Evolutionary conservation across 2,797 vertebrate species (phyloP), one percentile per base, ranked within the genome.

Genomic region (Podargus strigoides): DNA sequence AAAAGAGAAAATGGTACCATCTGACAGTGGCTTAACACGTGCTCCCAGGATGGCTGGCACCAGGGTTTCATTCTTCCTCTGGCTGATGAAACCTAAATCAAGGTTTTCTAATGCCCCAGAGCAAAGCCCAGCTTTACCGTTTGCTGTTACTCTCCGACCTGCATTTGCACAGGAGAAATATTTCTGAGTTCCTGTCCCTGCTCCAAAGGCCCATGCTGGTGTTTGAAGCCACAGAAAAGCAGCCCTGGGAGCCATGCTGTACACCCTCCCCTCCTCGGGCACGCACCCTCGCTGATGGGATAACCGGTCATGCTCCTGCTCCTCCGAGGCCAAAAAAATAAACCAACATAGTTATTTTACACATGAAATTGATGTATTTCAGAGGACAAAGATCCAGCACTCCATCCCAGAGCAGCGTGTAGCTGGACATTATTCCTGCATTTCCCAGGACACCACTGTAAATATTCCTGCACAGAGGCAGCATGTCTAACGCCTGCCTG

Each of bases 401-500:
- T 41, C 19, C n/a, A 8, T 18, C 50, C 18, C 37, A 27, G 24
- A 73, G 24, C 37, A 73, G 66, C 34, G 19, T 6, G 26, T 9
- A 39, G 39, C 34, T 13, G 26, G 12, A 27, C 34, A 3, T 20
- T 7, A 30, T 13, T 72, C 20, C 7, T 24, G 49, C 58, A 9
- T 19, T 75, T 59, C 53, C 34, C 9, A 2, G 34, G 16, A 23
- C 22, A 30, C 1, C 1, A 20, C 12, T 49, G 18, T 32, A 37
- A 49, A 4, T 34, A 49, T 4, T 20, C 42, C 18, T 5, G 14
- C 22, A 23, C 0, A 27, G 10, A 28, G n/a, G 53, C 3, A 30
- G 47, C 47, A 56, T 27, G 47, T n/a, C 24, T 13, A 53, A 49
- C 7, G 6, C 18, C 34, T 12, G n/a, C 18, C 55, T 1, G 10